These are phyloP conservation scores for Sinelater perroti DNA, from an alignment of 2,888 invertebrate genomes.

Conservation along the genomic window DNA sequence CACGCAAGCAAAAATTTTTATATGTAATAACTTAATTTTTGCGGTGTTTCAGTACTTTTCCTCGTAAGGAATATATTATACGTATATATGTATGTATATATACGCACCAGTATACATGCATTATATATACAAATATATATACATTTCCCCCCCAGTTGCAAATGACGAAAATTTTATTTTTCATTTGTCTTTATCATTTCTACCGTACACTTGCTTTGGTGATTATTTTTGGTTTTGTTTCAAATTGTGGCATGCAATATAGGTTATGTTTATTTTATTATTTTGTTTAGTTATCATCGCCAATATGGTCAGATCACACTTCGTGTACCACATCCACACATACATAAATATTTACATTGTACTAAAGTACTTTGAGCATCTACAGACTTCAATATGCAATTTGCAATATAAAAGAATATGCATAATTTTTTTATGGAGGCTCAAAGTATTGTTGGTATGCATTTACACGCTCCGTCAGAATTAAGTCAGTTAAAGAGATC, in stretches of 20 bases:
- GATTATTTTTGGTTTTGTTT: slow-evolving; percentile 43
- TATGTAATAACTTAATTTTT: slow-evolving; percentile 28
- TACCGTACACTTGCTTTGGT: slow-evolving; percentile 39
- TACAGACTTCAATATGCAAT: slow-evolving; percentile 6
- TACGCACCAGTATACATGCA: too few relatives aligned
- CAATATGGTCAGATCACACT: slow-evolving; percentile 32
- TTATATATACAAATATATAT: too few relatives aligned
- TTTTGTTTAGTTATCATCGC: slow-evolving; percentile 38
- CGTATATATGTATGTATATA: too few relatives aligned
- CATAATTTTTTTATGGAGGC: slow-evolving; percentile 17
- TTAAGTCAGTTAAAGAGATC: slow-evolving; percentile 9
- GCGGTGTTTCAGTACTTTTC: slow-evolving; percentile 27
- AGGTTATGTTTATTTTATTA: slow-evolving; percentile 46
- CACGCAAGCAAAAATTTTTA: slow-evolving; percentile 29
- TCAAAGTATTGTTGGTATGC: slow-evolving; percentile 21
- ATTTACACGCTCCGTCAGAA: slow-evolving; percentile 29
- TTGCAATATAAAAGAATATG: background rate
- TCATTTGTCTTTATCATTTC: slow-evolving; percentile 44
- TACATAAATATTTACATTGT: slow-evolving; percentile 24
- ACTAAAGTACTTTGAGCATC: slow-evolving; percentile 30
- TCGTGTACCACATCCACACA: slow-evolving; percentile 31
- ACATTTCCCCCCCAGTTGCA: slow-evolving; percentile 57
- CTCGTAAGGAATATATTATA: slow-evolving; percentile 18
- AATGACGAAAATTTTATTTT: slow-evolving; percentile 54
- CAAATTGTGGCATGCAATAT: slow-evolving; percentile 60